These are phyloP conservation scores for Oreochromis mossambicus DNA, from an alignment of 2,797 vertebrate genomes.

Conservation along the genomic window DNA sequence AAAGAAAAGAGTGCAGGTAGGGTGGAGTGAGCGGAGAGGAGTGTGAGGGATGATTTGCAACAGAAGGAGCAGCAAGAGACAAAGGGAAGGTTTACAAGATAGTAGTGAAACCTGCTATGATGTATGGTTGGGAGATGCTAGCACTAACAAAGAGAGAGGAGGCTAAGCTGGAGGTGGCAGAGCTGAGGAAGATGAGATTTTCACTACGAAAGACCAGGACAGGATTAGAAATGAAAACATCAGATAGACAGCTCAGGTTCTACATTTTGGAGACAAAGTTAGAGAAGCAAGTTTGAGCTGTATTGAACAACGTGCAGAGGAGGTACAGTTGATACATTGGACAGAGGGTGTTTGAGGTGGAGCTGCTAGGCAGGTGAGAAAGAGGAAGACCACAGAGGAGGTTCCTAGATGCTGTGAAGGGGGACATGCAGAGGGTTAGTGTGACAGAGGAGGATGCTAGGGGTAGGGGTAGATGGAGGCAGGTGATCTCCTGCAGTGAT, in stretches of 20 bases:
- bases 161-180: background rate
- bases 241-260: background rate
- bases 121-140: background rate
- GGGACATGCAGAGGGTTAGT: background rate
- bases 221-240: background rate
- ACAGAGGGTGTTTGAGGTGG: background rate
- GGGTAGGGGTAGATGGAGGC: background rate
- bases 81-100: background rate
- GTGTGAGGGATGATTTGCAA: background rate
- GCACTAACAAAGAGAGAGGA: background rate
- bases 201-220: accelerated
- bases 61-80: background rate
- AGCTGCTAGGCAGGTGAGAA: background rate
- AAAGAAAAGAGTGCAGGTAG: background rate
- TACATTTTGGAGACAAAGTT: background rate
- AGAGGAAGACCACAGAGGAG: background rate
- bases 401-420: background rate
- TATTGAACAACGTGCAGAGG: accelerated
- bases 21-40: accelerated
- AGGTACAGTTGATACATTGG: background rate
- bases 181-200: background rate
- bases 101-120: background rate
- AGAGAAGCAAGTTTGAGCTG: background rate
- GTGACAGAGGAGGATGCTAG: background rate
- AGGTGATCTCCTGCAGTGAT: background rate